These are phyloP conservation scores for Heterotis niloticus DNA, from an alignment of 2,113 vertebrate species.

Conservation along the genomic window DNA sequence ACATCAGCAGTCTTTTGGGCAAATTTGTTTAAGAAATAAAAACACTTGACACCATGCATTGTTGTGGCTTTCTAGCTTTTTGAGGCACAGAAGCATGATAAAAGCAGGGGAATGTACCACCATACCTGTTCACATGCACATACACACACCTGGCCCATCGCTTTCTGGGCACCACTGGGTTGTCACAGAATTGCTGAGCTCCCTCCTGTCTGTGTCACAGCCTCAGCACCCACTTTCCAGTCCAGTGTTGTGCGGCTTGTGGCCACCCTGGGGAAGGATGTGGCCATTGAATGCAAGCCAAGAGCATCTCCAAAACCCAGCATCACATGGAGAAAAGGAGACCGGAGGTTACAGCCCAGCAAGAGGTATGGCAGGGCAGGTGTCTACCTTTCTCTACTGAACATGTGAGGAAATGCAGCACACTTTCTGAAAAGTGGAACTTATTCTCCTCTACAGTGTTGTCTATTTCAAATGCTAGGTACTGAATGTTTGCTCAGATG, in stretches of 20 bases:
- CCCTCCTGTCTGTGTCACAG: slow-evolving; percentile 54
- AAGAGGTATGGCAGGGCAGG: slow-evolving; percentile 69
- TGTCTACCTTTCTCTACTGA: background rate
- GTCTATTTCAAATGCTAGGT: too few species aligned
- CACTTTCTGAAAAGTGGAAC: background rate
- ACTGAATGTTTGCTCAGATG: background rate
- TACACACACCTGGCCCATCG: too few species aligned
- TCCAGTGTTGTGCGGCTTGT: slow-evolving; percentile 74
- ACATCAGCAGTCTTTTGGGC: too few species aligned
- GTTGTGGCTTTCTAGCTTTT: too few species aligned
- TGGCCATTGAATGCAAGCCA: slow-evolving; percentile 82
- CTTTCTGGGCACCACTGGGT: too few species aligned
- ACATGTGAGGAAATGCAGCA: background rate
- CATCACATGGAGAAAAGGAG: slow-evolving; percentile 85
- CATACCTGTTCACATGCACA: too few species aligned
- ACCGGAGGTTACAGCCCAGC: slow-evolving; percentile 71
- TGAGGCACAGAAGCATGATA: too few species aligned
- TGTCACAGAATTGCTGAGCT: background rate
- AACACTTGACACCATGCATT: too few species aligned
- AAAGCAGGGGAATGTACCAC: too few species aligned
- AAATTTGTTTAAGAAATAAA: too few species aligned
- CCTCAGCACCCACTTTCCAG: slow-evolving; percentile 81
- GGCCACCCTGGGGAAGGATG: slow-evolving; percentile 80
- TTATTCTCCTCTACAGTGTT: background rate
- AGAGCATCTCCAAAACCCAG: slow-evolving; percentile 85